phyloP scores from a whole-genome alignment of 2,113 vertebrate species.

The Indicator maculatus region DNA sequence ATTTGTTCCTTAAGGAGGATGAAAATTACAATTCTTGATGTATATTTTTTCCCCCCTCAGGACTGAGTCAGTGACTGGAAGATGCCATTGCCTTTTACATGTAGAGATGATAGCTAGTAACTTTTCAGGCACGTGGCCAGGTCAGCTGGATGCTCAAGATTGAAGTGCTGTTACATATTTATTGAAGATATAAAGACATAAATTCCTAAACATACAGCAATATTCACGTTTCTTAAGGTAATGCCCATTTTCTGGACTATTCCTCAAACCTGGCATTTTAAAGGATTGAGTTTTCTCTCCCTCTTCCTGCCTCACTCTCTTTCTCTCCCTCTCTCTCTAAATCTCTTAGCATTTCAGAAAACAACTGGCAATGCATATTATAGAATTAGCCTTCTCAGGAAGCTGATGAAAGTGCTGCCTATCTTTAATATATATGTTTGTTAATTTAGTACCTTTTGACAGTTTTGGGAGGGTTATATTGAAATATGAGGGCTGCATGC shows the following conservation, averaged over 20 bases:
- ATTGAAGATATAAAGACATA: not conserved
- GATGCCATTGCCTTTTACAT: not conserved
- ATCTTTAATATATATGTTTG: not conserved
- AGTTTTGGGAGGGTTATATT: not conserved
- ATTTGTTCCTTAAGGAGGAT: not conserved
- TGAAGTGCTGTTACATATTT: not conserved
- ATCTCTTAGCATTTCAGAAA: not conserved
- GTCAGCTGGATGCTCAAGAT: not conserved
- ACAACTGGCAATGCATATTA: accelerated
- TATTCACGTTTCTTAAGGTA: not conserved
- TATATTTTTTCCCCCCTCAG: accelerated
- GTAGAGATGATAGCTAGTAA: not conserved
- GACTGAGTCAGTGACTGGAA: not conserved
- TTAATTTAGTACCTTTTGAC: not conserved
- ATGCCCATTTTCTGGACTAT: not conserved
- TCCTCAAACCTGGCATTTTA: not conserved
- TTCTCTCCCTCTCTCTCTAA: not conserved
- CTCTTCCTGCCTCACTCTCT: not conserved
- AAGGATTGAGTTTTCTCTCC: not conserved
- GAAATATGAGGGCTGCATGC: accelerated
- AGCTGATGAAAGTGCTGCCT: not conserved
- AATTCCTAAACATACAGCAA: not conserved
- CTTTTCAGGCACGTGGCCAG: not conserved
- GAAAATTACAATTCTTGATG: not conserved
- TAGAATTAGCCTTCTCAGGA: not conserved